Percentiles rank a stretch among this genome's conserved stretches.
Evolutionary conservation across 2,888 invertebrate species (phyloP).

Genomic region (Tinea semifulvella): DNA sequence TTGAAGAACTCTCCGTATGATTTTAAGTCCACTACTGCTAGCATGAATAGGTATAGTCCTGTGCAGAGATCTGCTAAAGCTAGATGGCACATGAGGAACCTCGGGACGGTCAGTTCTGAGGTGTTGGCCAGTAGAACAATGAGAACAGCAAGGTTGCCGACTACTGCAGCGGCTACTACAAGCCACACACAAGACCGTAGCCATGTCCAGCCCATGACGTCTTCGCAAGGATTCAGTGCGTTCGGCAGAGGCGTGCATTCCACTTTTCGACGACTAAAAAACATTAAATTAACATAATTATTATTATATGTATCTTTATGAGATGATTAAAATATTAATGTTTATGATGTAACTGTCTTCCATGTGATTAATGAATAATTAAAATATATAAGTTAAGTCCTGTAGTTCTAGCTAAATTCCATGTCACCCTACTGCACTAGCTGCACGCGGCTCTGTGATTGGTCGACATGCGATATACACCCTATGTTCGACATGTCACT

Average conservation of each 20-base stretch:
- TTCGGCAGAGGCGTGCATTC: slow-evolving; percentile 79
- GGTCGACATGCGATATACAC: too few relatives aligned
- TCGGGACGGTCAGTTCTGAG: slow-evolving; percentile 48
- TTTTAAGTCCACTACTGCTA: slow-evolving; percentile 84
- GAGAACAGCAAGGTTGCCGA: slow-evolving; percentile 86
- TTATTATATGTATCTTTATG: too few relatives aligned
- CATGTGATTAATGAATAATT: too few relatives aligned
- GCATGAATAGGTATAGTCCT: slow-evolving; percentile 82
- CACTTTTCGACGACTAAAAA: slow-evolving; percentile 45
- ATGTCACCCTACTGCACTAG: too few relatives aligned
- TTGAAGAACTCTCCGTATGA: slow-evolving; percentile 90
- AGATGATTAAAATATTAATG: too few relatives aligned
- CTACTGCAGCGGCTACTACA: slow-evolving; percentile 81
- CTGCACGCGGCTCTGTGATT: too few relatives aligned
- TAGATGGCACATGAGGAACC: slow-evolving; percentile 72
- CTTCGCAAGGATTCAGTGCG: slow-evolving; percentile 88
- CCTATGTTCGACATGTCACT: too few relatives aligned
- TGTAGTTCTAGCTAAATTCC: too few relatives aligned
- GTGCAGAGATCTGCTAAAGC: slow-evolving; percentile 90
- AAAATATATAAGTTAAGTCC: too few relatives aligned
- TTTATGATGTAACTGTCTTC: too few relatives aligned
- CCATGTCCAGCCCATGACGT: slow-evolving; percentile 86
- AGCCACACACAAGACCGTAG: slow-evolving; percentile 86
- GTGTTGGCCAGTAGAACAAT: slow-evolving; percentile 75
- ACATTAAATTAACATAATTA: not conserved